Evolutionary conservation across 1,140 invertebrate species (phyloP).

Genomic region (Bombus haemorrhoidalis): DNA sequence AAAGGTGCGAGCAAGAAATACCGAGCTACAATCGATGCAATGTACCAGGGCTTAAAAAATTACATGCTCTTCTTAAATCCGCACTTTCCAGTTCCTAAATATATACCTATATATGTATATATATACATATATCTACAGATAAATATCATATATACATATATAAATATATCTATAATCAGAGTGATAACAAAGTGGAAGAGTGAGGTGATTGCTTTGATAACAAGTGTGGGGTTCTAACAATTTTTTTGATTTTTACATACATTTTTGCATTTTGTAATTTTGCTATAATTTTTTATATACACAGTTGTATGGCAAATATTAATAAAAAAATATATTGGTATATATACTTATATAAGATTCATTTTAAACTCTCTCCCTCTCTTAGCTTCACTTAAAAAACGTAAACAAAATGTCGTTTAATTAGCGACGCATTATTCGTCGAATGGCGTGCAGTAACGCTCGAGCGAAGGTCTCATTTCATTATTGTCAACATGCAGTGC

Average conservation of each 20-base stretch:
- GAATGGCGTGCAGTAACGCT: neutral
- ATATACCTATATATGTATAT: too few relatives aligned
- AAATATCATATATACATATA: too few relatives aligned
- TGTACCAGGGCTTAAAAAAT: conserved; percentile 9
- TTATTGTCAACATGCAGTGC: neutral
- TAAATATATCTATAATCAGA: too few relatives aligned
- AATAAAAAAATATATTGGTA: neutral
- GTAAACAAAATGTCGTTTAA: neutral
- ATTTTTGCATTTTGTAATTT: neutral
- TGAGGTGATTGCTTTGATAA: neutral
- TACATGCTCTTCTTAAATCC: neutral
- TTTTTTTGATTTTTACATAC: accelerated
- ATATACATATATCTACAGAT: too few relatives aligned
- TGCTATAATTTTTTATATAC: neutral
- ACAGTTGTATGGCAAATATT: neutral
- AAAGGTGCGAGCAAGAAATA: conserved; percentile 53
- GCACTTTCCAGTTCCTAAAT: neutral
- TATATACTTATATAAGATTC: neutral
- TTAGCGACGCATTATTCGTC: neutral
- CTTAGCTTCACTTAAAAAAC: neutral
- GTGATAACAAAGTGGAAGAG: too few relatives aligned
- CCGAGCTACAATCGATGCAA: conserved; percentile 58
- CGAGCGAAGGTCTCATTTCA: neutral
- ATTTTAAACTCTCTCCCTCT: neutral
- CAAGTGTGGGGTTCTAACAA: neutral